These are phyloP conservation scores for Prunella strophiata DNA, from an alignment of 2,797 vertebrate genomes.

Conservation along the genomic window DNA sequence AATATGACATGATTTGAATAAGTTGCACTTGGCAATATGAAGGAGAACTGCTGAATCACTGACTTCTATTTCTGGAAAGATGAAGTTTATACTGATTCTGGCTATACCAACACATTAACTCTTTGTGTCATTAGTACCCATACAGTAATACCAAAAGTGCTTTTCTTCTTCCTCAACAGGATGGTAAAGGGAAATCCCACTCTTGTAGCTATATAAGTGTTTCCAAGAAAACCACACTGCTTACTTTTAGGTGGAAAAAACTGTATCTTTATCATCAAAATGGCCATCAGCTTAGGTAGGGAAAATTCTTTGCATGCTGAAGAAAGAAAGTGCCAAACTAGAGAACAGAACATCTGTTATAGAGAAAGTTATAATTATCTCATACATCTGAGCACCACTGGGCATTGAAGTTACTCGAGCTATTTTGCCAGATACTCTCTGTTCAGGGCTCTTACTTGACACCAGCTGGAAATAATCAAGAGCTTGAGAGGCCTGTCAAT, in stretches of 20 bases:
- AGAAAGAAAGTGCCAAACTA: conserved; percentile 40
- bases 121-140: background rate
- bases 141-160: background rate
- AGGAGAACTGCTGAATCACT: background rate
- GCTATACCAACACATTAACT: background rate
- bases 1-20: conserved; percentile 17
- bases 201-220: background rate
- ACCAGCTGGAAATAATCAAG: conserved; percentile 48
- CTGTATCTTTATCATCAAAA: background rate
- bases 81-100: background rate
- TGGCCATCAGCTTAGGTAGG: background rate
- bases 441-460: conserved; percentile 21
- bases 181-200: background rate
- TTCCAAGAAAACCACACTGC: background rate
- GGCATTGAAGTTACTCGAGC: conserved; percentile 31
- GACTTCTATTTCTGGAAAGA: conserved; percentile 4
- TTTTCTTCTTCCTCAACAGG: background rate
- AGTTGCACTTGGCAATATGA: background rate
- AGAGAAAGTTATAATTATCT: conserved; percentile 57
- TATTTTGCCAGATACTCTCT: conserved; percentile 29
- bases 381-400: conserved; percentile 43
- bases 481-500: conserved; percentile 30
- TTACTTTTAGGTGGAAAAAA: background rate
- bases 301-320: conserved; percentile 40
- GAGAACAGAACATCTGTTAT: conserved; percentile 55